Base-by-base conservation (phyloP, 1,140 invertebrate genomes). In the Hypothenemus hampei region DNA sequence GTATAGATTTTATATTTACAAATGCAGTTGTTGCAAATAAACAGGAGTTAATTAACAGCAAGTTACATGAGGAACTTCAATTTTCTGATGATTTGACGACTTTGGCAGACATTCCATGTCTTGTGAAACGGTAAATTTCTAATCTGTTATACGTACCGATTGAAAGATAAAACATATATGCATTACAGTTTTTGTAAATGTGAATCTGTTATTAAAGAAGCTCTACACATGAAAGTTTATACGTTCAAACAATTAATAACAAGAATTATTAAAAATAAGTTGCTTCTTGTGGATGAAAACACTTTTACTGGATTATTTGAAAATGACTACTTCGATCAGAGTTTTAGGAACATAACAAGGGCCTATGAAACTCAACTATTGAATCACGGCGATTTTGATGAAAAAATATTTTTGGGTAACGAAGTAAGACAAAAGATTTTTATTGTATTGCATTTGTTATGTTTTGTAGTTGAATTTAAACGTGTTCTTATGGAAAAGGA, bases 361-460 rank as follows among this genome's bases (percentile, higher is more conserved):
- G 75, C 83, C 19, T 98, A 98, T 69, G 94, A 97, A 70, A 86
- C 89, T 57, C 91, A 90, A 73, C 86, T 97, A 26, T 72, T 97
- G 10, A 93, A 83, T 69, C 85, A 88, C 45, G 93, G 93, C 3
- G 93, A 97, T 75, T 94, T 98, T 73, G 95, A 99, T 69, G 96
- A 99, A 74, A 81, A 93, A 67, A 91, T 98, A 68, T 93, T 97
- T 75, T 78, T 89, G 72, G 82, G 85, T 86, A 76, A n/a, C n/a
- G n/a, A n/a, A 52, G 39, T 29, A 20, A 37, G 35, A 41, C 29
- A 4, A 49, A 2, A 11, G 5, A 2, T 37, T 37, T 16, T 37
- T 19, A 44, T n/a, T n/a, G n/a, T 41, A 35, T 10, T 49, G 0
- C n/a, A 48, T 20, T 46, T 31, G 4, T 8, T 6, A 10, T 46